These are phyloP conservation scores for Diorhabda elongata DNA, from an alignment of 1,140 invertebrate genomes.

Conservation along the genomic window DNA sequence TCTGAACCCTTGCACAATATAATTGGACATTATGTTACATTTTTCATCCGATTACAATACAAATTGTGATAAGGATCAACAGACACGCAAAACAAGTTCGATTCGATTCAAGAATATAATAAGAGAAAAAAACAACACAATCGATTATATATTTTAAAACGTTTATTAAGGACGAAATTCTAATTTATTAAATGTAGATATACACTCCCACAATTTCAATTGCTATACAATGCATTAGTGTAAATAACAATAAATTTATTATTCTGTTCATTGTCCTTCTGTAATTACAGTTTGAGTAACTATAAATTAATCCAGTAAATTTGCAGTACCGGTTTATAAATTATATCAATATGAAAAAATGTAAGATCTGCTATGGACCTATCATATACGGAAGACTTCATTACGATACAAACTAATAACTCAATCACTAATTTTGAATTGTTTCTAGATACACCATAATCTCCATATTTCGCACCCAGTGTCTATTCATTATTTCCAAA, in stretches of 20 bases:
- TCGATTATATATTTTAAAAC: neutral
- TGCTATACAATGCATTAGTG: slow-evolving; percentile 2
- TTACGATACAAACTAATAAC: too few species aligned
- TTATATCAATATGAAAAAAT: too few species aligned
- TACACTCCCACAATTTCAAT: slow-evolving; percentile 2
- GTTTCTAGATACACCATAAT: too few species aligned
- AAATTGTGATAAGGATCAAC: neutral
- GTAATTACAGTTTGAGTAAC: neutral
- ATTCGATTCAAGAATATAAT: neutral
- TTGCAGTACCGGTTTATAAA: neutral
- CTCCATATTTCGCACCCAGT: too few species aligned
- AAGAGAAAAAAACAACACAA: neutral
- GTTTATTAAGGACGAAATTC: slow-evolving; percentile 1
- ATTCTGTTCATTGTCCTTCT: neutral
- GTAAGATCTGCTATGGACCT: too few species aligned
- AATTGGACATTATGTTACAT: neutral
- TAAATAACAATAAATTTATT: slow-evolving; percentile 3
- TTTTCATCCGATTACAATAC: neutral
- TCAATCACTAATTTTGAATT: too few species aligned
- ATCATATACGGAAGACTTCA: too few species aligned
- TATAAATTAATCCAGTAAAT: neutral
- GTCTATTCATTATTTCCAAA: too few species aligned
- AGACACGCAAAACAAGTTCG: neutral
- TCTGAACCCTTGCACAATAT: neutral
- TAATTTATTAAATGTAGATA: neutral